Percentiles rank a stretch among this genome's conserved stretches.
These are phyloP conservation scores for Umimayanthus chanpuru DNA, from an alignment of 92 coral and sea anemone genomes.

Conservation along the genomic window DNA sequence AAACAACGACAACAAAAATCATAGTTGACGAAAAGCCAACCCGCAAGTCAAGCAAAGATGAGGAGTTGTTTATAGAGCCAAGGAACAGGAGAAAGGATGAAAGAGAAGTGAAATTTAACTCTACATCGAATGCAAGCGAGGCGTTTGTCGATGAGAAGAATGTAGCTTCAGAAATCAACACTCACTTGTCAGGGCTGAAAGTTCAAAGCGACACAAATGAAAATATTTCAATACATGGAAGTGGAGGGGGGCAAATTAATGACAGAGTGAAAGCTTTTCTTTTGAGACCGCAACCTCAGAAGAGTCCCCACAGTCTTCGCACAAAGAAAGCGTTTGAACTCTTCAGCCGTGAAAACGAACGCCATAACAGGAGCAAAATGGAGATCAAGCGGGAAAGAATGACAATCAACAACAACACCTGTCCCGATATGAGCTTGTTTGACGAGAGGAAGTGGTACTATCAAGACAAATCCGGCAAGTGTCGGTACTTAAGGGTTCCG, in stretches of 20 bases:
- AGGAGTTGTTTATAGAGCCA: not conserved
- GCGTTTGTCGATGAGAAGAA: not conserved
- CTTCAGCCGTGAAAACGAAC: conserved; percentile 15
- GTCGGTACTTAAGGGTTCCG: conserved; percentile 65
- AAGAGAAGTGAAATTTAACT: conserved; percentile 17
- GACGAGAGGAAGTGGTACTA: conserved; percentile 66
- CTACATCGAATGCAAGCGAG: not conserved
- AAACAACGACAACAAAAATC: not conserved
- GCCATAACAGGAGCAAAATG: conserved; percentile 8
- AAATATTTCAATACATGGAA: not conserved
- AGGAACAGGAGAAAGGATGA: not conserved
- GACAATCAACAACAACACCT: conserved; percentile 55
- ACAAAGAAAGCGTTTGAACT: conserved; percentile 17
- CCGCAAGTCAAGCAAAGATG: not conserved
- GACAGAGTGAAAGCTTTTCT: conserved; percentile 49
- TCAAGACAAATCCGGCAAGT: conserved; percentile 61
- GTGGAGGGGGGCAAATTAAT: not conserved
- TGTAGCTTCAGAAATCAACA: not conserved
- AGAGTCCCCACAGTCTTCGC: conserved; percentile 48
- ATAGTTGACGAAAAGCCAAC: conserved; percentile 1
- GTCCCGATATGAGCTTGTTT: conserved; percentile 48
- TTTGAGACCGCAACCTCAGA: conserved; percentile 44
- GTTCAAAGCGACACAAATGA: not conserved
- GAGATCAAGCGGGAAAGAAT: conserved; percentile 26
- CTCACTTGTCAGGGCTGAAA: not conserved